Percentiles rank a stretch among this genome's conserved stretches.
These are phyloP conservation scores for Talpa occidentalis DNA, from an alignment of 2,113 vertebrate genomes.

Conservation along the genomic window DNA sequence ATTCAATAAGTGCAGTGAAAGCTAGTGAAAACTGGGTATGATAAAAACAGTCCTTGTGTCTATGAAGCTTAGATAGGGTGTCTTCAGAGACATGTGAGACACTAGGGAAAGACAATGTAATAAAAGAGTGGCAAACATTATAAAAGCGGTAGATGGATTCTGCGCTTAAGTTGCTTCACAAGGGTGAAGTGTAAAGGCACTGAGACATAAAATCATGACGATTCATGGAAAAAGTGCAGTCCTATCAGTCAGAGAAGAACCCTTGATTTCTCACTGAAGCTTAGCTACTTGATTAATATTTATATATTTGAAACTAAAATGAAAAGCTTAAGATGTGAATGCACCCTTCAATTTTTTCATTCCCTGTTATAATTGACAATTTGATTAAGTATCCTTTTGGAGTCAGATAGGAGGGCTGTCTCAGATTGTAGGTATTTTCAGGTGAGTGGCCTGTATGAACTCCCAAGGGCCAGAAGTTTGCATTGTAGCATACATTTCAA, in stretches of 20 bases:
- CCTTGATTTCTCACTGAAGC: background rate
- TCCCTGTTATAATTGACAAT: background rate
- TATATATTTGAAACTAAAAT: slow-evolving; percentile 17
- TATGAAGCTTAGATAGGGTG: background rate
- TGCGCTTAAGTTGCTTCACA: background rate
- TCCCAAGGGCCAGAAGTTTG: fast-evolving
- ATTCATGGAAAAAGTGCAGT: background rate
- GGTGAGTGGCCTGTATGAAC: background rate
- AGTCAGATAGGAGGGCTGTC: background rate
- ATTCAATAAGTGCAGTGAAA: background rate
- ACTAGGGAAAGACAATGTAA: background rate
- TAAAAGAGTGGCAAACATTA: background rate
- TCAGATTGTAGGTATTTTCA: background rate
- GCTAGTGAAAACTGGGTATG: background rate
- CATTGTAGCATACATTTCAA: background rate
- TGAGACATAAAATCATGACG: background rate
- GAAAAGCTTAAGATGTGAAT: background rate
- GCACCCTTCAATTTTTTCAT: background rate
- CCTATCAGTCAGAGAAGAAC: background rate
- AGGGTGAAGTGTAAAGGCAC: background rate
- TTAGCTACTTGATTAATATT: background rate
- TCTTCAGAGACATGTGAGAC: background rate
- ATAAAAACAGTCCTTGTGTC: background rate
- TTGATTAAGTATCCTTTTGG: background rate
- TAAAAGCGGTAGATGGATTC: background rate